phyloP scores from a whole-genome alignment of 2,113 vertebrate genomes.

The Pleuronectes platessa region DNA sequence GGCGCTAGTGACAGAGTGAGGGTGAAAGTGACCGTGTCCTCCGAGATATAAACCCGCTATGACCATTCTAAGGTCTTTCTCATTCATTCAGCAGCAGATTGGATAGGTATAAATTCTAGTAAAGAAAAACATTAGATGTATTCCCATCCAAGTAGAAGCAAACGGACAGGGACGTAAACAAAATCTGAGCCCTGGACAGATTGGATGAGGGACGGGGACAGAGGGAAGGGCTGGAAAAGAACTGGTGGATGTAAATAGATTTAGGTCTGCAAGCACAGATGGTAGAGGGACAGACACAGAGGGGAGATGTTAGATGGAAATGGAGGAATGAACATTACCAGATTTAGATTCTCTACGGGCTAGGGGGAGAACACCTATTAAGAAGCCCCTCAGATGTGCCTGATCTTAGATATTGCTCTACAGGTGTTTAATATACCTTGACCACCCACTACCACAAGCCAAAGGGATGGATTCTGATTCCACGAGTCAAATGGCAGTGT shows the following conservation, averaged over 20 bases:
- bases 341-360: conserved; percentile 23
- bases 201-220: conserved; percentile 27
- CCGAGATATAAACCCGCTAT: conserved; percentile 32
- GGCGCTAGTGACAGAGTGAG: conserved; percentile 11
- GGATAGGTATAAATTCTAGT: conserved; percentile 11
- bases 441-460: neutral
- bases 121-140: conserved; percentile 15
- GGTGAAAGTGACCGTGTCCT: conserved; percentile 4
- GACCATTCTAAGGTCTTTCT: conserved; percentile 7
- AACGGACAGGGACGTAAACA: conserved; percentile 34
- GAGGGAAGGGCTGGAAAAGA: conserved; percentile 15
- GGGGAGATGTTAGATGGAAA: conserved; percentile 16
- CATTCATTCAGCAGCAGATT: conserved; percentile 7
- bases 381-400: conserved; percentile 2
- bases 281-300: conserved; percentile 37
- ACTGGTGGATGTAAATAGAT: conserved; percentile 52
- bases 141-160: conserved; percentile 24
- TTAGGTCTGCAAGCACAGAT: conserved; percentile 46
- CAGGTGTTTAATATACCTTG: conserved; percentile 30
- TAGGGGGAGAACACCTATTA: neutral
- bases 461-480: neutral
- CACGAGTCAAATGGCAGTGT: too few relatives aligned
- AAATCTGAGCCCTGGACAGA: conserved; percentile 40
- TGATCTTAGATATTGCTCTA: neutral
- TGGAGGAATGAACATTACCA: conserved; percentile 23